phyloP scores from a whole-genome alignment of 2,113 vertebrate genomes.

The Colinus virginianus region DNA sequence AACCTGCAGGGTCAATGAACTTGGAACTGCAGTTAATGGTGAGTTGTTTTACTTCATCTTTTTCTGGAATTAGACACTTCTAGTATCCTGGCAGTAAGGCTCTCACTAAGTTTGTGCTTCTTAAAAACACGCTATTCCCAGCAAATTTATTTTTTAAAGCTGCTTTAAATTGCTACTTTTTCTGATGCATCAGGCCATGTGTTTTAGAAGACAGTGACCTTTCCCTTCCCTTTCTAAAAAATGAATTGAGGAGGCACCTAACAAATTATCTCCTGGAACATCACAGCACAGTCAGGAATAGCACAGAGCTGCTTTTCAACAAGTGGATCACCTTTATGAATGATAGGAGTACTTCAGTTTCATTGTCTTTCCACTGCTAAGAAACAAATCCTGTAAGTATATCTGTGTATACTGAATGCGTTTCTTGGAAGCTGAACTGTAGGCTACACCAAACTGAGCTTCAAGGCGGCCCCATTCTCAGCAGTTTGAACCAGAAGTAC shows the following conservation, averaged over 20 bases:
- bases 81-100: neutral
- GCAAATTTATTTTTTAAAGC: neutral
- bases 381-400: fast-evolving
- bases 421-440: fast-evolving
- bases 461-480: fast-evolving
- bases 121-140: neutral
- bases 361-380: too few species aligned
- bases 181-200: neutral
- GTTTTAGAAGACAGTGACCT: neutral
- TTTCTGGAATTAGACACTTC: neutral
- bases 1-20: neutral
- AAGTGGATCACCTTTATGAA: fast-evolving
- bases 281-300: fast-evolving
- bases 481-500: neutral
- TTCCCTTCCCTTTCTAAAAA: neutral
- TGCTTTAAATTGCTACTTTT: fast-evolving
- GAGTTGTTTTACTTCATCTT: neutral
- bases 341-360: fast-evolving
- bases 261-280: fast-evolving
- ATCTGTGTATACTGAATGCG: fast-evolving
- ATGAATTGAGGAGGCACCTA: neutral
- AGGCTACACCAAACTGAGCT: fast-evolving
- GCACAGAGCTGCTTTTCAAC: neutral
- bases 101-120: neutral
- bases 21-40: fast-evolving